Conservation (phyloP, 2,888 invertebrate species). For the Napeogenes sylphis region DNA sequence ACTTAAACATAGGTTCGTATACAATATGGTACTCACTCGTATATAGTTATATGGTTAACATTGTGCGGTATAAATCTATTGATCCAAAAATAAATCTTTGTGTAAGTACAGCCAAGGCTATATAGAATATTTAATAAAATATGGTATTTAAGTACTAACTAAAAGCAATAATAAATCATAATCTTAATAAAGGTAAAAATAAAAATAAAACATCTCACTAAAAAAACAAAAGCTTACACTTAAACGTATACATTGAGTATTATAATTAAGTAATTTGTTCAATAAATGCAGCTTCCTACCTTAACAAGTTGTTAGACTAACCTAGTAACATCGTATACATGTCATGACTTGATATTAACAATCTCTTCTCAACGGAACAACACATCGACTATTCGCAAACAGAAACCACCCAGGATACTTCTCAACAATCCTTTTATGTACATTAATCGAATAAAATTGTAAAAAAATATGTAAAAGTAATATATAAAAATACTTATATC, state of each 20-base stretch:
- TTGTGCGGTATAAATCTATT: slow-evolving; percentile 40
- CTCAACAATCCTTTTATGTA: slow-evolving; percentile 63
- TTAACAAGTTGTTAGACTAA: slow-evolving; percentile 62
- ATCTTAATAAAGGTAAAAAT: slow-evolving; percentile 44
- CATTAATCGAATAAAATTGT: slow-evolving; percentile 71
- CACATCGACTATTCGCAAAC: slow-evolving; percentile 54
- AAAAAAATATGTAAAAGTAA: slow-evolving; percentile 75
- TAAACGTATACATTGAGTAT: slow-evolving; percentile 77
- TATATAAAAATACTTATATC: slow-evolving; percentile 77
- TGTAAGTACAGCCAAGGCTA: slow-evolving; percentile 49
- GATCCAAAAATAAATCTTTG: slow-evolving; percentile 44
- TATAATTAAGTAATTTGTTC: slow-evolving; percentile 65
- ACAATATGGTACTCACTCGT: slow-evolving; percentile 55
- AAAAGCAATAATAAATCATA: slow-evolving; percentile 44
- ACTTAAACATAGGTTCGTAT: slow-evolving; percentile 64
- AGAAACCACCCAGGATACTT: slow-evolving; percentile 55
- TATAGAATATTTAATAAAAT: slow-evolving; percentile 40
- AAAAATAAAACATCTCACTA: slow-evolving; percentile 58
- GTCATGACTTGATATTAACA: slow-evolving; percentile 55
- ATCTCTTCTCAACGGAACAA: slow-evolving; percentile 47
- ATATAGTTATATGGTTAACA: slow-evolving; percentile 51
- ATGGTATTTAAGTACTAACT: slow-evolving; percentile 48
- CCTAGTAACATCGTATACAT: slow-evolving; percentile 65
- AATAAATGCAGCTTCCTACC: slow-evolving; percentile 71
- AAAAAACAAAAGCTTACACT: slow-evolving; percentile 60